Percentiles rank a stretch among this genome's conserved stretches.
Evolutionary conservation across 2,113 vertebrate species (phyloP).

Genomic region (Arizona elegans): DNA sequence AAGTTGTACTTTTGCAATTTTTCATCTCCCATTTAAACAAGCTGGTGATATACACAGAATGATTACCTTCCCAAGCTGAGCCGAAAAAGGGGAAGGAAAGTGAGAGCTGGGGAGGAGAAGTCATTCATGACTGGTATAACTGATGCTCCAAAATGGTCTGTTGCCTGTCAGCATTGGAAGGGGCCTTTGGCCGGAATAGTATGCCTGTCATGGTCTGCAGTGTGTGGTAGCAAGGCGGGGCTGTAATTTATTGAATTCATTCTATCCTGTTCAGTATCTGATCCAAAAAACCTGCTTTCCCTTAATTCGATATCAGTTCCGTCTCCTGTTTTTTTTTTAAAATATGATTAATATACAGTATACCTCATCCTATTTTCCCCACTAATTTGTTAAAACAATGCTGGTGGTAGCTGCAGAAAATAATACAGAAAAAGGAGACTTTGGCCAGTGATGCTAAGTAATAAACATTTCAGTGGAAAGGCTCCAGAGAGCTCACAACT

Average conservation of each 20-base stretch:
- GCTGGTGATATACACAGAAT: constrained; percentile 46
- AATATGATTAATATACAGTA: background rate
- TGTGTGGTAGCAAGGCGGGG: background rate
- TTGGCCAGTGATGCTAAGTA: background rate
- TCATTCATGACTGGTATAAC: constrained; percentile 31
- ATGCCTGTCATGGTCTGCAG: background rate
- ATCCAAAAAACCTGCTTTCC: background rate
- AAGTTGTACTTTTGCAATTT: constrained; percentile 63
- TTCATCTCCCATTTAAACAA: constrained; percentile 67
- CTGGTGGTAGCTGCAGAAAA: background rate
- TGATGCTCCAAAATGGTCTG: background rate
- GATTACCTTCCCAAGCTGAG: constrained; percentile 48
- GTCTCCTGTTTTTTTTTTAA: background rate
- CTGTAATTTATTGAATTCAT: constrained; percentile 12
- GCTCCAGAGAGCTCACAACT: constrained; percentile 54
- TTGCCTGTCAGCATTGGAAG: background rate
- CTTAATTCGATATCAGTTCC: background rate
- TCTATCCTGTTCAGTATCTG: background rate
- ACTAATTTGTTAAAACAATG: background rate
- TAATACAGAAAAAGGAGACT: background rate
- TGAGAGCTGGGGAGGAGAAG: constrained; percentile 24
- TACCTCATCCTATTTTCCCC: background rate
- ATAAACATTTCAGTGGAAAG: constrained; percentile 54
- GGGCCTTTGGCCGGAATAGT: background rate
- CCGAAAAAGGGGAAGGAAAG: background rate